Conservation (phyloP, 1,140 invertebrate species). For the Drepana arcuata region DNA sequence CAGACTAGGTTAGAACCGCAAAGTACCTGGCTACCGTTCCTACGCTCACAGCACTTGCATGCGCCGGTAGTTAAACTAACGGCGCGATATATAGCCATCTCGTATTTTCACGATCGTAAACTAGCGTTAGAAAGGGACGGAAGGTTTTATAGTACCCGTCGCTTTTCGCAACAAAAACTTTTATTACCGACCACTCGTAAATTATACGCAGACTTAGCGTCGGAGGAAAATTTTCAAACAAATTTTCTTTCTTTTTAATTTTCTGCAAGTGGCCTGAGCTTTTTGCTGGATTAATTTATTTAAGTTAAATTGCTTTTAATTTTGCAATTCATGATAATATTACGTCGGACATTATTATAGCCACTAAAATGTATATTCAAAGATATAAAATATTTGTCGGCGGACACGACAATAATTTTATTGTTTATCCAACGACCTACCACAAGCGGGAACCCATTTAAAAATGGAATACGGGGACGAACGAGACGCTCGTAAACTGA, state of each 20-base stretch:
- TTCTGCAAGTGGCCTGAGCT: too few relatives aligned
- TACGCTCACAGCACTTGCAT: constrained; percentile 25
- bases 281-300: too few relatives aligned
- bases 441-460: constrained; percentile 50
- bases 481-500: constrained; percentile 56
- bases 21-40: constrained; percentile 16
- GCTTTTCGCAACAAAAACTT: constrained; percentile 60
- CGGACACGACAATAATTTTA: too few relatives aligned
- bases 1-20: too few relatives aligned
- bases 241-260: constrained; percentile 10
- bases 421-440: constrained; percentile 52
- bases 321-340: neutral
- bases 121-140: constrained; percentile 36
- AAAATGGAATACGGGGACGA: constrained; percentile 57
- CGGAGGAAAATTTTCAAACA: constrained; percentile 22
- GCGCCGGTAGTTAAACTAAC: constrained; percentile 44
- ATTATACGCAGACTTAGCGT: constrained; percentile 47
- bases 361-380: too few relatives aligned
- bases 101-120: constrained; percentile 49
- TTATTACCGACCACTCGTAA: constrained; percentile 57
- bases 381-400: too few relatives aligned
- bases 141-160: constrained; percentile 40
- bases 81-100: constrained; percentile 48
- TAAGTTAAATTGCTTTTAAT: neutral
- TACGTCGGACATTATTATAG: too few relatives aligned